These are phyloP conservation scores for Strigamia crassipes DNA, from an alignment of 2,888 invertebrate species.

Conservation along the genomic window DNA sequence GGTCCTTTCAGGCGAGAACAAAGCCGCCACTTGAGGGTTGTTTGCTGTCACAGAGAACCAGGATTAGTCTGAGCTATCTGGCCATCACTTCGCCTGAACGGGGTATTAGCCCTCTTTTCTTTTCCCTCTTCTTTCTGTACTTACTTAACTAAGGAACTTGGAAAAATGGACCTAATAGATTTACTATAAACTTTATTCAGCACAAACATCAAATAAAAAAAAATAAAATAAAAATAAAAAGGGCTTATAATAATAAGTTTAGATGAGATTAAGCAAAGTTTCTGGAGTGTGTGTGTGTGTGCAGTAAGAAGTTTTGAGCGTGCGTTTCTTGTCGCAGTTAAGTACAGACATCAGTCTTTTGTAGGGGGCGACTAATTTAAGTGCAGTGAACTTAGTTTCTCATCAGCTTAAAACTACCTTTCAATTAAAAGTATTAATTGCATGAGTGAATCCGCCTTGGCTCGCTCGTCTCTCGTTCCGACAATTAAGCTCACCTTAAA, in stretches of 20 bases:
- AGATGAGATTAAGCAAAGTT: conserved; percentile 39
- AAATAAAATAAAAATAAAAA: background rate
- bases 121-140: background rate
- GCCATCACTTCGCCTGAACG: conserved; percentile 39
- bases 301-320: conserved; percentile 20
- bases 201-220: background rate
- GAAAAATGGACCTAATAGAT: conserved; percentile 26
- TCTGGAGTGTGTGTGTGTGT: background rate
- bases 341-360: conserved; percentile 42
- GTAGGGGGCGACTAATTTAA: conserved; percentile 39
- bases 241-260: background rate
- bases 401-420: conserved; percentile 42
- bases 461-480: conserved; percentile 37
- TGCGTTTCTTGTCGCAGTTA: conserved; percentile 19
- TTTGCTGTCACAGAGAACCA: conserved; percentile 41
- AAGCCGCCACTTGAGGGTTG: conserved; percentile 44
- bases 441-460: conserved; percentile 42
- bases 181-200: background rate
- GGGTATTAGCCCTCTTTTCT: conserved; percentile 30
- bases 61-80: conserved; percentile 42
- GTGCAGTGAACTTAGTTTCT: conserved; percentile 42
- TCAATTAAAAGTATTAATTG: conserved; percentile 42
- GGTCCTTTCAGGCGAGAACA: conserved; percentile 39
- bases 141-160: background rate
- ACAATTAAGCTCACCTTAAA: conserved; percentile 42